These are phyloP conservation scores for Trypoxylus dichotomus DNA, from an alignment of 1,140 invertebrate species.

Conservation along the genomic window DNA sequence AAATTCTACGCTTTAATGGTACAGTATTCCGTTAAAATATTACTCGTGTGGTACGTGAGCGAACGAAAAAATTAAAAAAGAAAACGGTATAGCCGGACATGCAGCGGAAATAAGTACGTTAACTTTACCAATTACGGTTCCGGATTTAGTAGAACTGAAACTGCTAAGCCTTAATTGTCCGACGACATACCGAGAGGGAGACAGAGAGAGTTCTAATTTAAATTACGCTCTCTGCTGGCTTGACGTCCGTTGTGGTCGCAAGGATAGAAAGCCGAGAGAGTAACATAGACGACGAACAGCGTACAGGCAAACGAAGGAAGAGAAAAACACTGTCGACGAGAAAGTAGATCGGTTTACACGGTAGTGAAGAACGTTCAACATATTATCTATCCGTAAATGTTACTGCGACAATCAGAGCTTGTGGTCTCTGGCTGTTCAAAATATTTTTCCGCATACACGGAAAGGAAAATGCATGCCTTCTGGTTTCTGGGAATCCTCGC, in stretches of 20 bases:
- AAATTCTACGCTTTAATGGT: not conserved
- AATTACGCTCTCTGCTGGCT: not conserved
- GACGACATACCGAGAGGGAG: not conserved
- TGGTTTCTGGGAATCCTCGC: not conserved
- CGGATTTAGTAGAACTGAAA: not conserved
- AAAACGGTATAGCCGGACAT: constrained; percentile 9
- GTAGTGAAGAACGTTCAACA: not conserved
- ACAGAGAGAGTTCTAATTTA: constrained; percentile 2
- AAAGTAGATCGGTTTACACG: not conserved
- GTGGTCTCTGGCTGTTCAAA: not conserved
- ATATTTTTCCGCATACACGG: not conserved
- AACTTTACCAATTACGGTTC: constrained; percentile 6
- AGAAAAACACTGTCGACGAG: not conserved
- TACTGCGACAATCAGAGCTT: not conserved
- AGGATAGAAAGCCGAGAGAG: not conserved
- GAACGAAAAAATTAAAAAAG: not conserved
- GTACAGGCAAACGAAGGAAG: not conserved
- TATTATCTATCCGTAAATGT: not conserved
- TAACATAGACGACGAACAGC: not conserved
- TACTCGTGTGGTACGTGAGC: not conserved
- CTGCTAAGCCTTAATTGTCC: constrained; percentile 1
- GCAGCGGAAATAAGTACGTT: constrained; percentile 6
- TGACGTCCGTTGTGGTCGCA: not conserved
- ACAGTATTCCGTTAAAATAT: constrained; percentile 2
- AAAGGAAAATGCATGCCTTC: not conserved